A percentile compares a stretch with the other conserved stretches of the same genome.
These are phyloP conservation scores for Frankliniella fusca DNA, from an alignment of 2,888 invertebrate genomes.

Conservation along the genomic window DNA sequence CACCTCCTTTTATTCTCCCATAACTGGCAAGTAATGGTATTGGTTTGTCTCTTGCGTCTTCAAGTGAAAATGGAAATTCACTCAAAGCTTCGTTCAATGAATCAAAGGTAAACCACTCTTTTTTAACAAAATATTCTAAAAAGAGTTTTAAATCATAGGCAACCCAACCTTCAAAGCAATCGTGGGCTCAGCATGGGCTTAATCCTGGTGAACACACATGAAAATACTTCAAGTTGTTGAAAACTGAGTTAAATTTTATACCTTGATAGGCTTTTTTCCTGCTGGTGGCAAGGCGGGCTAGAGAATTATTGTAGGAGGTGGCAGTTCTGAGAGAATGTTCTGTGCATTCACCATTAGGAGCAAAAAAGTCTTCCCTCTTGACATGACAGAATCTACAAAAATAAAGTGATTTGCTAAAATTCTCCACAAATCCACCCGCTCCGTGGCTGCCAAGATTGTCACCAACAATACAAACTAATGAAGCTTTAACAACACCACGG, in stretches of 20 bases:
- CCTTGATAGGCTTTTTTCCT: constrained; percentile 21
- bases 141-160: constrained; percentile 21
- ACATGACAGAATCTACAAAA: constrained; percentile 15
- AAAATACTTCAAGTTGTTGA: constrained; percentile 22
- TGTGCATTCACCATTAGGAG: background rate
- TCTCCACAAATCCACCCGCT: constrained; percentile 1
- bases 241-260: constrained; percentile 29
- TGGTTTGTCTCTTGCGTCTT: background rate
- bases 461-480: background rate
- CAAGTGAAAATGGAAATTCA: background rate
- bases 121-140: constrained; percentile 18
- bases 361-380: background rate
- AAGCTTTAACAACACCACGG: background rate
- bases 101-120: constrained; percentile 28
- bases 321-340: background rate
- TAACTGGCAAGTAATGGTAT: background rate
- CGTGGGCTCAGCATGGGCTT: constrained; percentile 25
- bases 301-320: background rate
- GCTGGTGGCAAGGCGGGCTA: background rate
- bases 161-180: constrained; percentile 28
- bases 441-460: constrained; percentile 27
- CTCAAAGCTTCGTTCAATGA: background rate
- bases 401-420: background rate
- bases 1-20: background rate
- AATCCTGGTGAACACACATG: constrained; percentile 29